phyloP scores from a whole-genome alignment of 1,140 invertebrate genomes.

The Arctopsyche grandis region DNA sequence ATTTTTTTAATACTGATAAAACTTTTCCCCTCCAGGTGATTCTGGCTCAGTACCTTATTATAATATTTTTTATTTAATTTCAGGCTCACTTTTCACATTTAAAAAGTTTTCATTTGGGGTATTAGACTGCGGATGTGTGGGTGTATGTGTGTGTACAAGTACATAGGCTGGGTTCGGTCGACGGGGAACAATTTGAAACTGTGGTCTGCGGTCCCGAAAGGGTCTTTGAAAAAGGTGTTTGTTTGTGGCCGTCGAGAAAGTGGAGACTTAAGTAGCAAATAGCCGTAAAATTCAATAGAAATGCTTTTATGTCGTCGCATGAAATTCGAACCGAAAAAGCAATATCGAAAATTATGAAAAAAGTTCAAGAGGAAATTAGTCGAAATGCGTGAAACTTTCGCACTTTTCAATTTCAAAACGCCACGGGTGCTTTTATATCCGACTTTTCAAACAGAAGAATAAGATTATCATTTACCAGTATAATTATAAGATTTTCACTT shows the following conservation, averaged over 20 bases:
- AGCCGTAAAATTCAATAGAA: slow-evolving; percentile 20
- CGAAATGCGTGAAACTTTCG: not conserved
- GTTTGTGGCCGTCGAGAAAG: slow-evolving; percentile 14
- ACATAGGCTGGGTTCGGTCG: not conserved
- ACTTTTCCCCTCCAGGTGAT: not conserved
- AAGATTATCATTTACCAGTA: not conserved
- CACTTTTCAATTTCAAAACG: slow-evolving; percentile 7
- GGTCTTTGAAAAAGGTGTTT: slow-evolving; percentile 36
- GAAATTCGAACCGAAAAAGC: not conserved
- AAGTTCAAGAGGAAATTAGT: not conserved
- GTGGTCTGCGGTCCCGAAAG: slow-evolving; percentile 7
- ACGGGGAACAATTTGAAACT: slow-evolving; percentile 11
- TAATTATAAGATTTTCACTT: too few species aligned
- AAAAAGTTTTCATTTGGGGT: slow-evolving; percentile 5
- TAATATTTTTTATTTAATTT: not conserved
- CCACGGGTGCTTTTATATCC: not conserved
- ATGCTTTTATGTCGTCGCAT: not conserved
- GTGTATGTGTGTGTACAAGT: not conserved
- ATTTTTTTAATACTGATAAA: too few species aligned
- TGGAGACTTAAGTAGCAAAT: not conserved
- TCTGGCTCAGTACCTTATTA: not conserved
- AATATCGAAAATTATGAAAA: slow-evolving; percentile 27
- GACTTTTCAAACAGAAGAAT: not conserved
- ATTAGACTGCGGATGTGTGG: not conserved
- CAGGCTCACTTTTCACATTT: not conserved